Percentiles rank a stretch among this genome's conserved stretches.
Evolutionary conservation across 2,797 vertebrate species (phyloP).

Genomic region (Lophotriccus pileatus): DNA sequence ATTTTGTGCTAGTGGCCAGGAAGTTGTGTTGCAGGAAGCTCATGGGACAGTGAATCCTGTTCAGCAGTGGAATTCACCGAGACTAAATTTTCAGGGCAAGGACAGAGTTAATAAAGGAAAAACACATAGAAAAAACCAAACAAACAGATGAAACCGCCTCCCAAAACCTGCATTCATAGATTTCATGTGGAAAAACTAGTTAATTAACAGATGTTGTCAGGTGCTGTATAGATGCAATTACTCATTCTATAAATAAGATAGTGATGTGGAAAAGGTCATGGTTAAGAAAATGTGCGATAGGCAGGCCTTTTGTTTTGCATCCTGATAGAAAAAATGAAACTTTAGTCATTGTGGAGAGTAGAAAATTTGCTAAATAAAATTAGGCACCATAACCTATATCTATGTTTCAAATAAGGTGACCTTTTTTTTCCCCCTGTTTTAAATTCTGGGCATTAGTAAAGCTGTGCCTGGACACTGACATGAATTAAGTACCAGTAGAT

Average conservation of each 20-base stretch:
- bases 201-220: neutral
- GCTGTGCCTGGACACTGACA: neutral
- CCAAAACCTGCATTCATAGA: neutral
- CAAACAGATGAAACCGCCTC: too few species aligned
- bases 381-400: neutral
- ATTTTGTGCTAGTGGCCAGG: neutral
- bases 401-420: neutral
- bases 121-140: neutral
- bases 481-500: neutral
- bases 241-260: neutral
- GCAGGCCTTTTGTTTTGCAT: neutral
- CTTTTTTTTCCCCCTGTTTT: accelerated
- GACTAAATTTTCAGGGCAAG: neutral
- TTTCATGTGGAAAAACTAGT: neutral
- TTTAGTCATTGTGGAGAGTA: neutral
- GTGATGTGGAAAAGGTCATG: neutral
- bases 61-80: neutral
- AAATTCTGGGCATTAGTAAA: neutral
- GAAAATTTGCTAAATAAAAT: neutral
- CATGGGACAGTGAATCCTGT: neutral
- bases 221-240: neutral
- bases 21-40: neutral
- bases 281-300: neutral
- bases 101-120: neutral
- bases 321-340: neutral